These are phyloP conservation scores for Bombylius major DNA, from an alignment of 2,888 invertebrate species.

Conservation along the genomic window DNA sequence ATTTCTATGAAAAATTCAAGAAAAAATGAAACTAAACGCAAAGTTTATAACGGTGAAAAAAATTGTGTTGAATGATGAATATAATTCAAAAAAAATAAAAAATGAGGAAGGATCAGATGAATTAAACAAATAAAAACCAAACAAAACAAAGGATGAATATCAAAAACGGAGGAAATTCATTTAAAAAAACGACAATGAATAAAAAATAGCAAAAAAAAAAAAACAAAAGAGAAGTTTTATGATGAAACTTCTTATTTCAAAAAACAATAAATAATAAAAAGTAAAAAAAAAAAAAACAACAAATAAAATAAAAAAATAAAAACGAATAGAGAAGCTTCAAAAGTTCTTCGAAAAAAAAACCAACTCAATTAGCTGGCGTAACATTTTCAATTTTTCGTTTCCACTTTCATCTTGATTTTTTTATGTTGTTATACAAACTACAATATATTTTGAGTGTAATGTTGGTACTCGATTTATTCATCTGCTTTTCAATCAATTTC, in stretches of 20 bases:
- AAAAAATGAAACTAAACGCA: conserved; percentile 39
- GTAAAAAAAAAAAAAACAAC: neutral
- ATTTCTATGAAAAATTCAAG: conserved; percentile 79
- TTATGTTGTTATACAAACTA: too few species aligned
- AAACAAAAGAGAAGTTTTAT: neutral
- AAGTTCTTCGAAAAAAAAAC: too few species aligned
- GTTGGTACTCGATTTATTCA: too few species aligned
- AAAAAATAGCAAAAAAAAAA: neutral
- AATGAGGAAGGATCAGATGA: neutral
- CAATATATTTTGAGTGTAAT: too few species aligned
- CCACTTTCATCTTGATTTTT: too few species aligned
- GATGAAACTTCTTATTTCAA: neutral
- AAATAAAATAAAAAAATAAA: neutral
- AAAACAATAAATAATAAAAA: neutral
- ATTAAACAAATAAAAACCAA: neutral
- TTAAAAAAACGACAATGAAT: too few species aligned
- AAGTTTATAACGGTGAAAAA: neutral
- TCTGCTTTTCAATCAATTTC: too few species aligned
- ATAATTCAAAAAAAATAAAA: neutral
- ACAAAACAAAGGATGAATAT: neutral
- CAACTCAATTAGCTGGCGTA: too few species aligned
- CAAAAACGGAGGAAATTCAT: neutral
- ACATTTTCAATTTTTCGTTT: too few species aligned
- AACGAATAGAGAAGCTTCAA: neutral
- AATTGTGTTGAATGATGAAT: conserved; percentile 1